Conservation (phyloP, 2,797 vertebrate species). For the Lithobates sylvaticus region DNA sequence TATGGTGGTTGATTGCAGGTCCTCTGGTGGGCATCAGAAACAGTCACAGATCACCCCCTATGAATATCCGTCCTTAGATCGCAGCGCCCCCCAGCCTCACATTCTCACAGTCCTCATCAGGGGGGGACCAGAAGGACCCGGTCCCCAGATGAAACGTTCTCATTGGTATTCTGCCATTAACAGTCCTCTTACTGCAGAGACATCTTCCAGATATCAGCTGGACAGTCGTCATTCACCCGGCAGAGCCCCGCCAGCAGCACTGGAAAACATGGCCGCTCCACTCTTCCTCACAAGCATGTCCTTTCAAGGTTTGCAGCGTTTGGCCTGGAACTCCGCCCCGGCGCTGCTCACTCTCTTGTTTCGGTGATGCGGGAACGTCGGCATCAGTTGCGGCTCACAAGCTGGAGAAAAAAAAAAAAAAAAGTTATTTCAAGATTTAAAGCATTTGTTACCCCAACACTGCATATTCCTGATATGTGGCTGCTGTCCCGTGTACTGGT, state of each 20-base stretch:
- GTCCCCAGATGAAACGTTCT: neutral
- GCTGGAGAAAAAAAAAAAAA: constrained; percentile 73
- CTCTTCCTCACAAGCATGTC: neutral
- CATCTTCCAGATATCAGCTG: neutral
- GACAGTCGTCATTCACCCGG: no score
- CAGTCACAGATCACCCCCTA: no score
- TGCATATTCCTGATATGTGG: no score
- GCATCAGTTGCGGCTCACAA: constrained; percentile 96
- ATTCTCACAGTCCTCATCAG: no score
- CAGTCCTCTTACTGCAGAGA: neutral
- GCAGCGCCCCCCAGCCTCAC: no score
- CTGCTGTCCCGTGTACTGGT: no score
- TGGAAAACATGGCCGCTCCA: neutral
- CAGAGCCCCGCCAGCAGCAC: neutral
- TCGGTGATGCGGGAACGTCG: constrained; percentile 95
- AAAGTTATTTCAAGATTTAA: no score
- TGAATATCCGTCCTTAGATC: no score
- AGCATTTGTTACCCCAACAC: no score
- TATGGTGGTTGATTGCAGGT: no score
- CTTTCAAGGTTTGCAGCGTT: constrained; percentile 83
- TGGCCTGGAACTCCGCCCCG: constrained; percentile 68
- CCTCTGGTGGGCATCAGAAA: no score
- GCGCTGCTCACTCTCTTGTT: constrained; percentile 81
- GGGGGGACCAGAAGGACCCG: neutral
- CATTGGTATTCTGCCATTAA: neutral